Conservation (phyloP, 2,113 vertebrate genomes). For the Calidris pugnax region DNA sequence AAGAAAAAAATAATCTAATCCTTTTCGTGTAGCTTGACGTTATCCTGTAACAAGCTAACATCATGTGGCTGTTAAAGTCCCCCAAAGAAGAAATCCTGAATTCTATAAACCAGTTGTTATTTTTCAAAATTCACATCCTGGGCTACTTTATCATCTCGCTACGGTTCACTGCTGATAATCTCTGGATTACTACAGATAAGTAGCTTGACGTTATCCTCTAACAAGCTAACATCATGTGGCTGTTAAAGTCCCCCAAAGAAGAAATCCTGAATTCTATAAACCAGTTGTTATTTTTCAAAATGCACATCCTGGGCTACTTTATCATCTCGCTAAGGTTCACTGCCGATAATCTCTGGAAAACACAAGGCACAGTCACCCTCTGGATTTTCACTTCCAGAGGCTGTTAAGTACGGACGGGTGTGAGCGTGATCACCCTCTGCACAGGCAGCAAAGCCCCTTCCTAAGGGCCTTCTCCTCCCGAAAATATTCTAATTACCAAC, state of each 20-base stretch:
- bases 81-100: neutral
- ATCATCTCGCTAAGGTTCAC: neutral
- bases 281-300: neutral
- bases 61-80: neutral
- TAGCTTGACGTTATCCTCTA: neutral
- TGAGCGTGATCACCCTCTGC: neutral
- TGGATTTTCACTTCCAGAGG: neutral
- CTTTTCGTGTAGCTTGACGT: neutral
- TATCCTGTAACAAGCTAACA: neutral
- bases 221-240: neutral
- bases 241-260: neutral
- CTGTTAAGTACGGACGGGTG: neutral
- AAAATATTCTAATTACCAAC: neutral
- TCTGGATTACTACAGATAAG: conserved; percentile 10
- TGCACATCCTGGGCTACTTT: neutral
- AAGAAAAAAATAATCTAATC: neutral
- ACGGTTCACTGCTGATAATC: no score
- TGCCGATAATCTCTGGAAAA: neutral
- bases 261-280: neutral
- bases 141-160: neutral
- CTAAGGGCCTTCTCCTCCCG: neutral
- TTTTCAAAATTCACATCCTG: neutral
- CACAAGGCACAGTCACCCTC: neutral
- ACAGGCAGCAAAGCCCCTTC: neutral
- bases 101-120: neutral